Conservation (phyloP, 2,888 invertebrate species). For the Sphaerophoria taeniata region DNA sequence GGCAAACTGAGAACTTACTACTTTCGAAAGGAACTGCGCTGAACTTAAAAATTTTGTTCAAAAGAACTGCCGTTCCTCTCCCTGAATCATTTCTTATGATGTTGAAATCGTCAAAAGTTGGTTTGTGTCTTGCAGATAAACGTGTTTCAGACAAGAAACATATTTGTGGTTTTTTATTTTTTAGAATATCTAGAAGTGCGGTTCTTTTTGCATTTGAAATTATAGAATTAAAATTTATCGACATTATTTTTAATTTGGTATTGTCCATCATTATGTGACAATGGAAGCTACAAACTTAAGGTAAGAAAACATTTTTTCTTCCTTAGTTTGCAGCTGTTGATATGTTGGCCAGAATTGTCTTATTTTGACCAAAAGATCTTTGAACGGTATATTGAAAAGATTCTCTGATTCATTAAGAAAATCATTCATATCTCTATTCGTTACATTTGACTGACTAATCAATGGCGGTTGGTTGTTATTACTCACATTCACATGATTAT, state of each 20-base stretch:
- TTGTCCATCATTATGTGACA: neutral
- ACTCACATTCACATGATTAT: neutral
- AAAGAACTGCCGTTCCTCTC: neutral
- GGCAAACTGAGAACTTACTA: neutral
- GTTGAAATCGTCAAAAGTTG: neutral
- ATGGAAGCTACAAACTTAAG: neutral
- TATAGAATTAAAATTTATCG: neutral
- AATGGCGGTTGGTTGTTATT: neutral
- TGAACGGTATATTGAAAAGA: conserved; percentile 5
- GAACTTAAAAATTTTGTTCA: neutral
- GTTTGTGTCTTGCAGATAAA: neutral
- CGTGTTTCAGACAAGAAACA: no score
- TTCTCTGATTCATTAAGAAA: conserved; percentile 11
- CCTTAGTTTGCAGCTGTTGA: conserved; percentile 13
- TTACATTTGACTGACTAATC: neutral
- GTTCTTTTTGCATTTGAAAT: no score
- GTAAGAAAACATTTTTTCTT: conserved; percentile 17
- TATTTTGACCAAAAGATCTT: conserved; percentile 20
- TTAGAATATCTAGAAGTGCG: neutral
- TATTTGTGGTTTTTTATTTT: neutral
- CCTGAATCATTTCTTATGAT: conserved; percentile 5
- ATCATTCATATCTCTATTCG: neutral
- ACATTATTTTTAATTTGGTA: neutral
- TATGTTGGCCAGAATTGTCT: conserved; percentile 24
- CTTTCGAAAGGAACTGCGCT: no score